phyloP scores from a whole-genome alignment of 2,888 invertebrate species.

The Sesia apiformis region DNA sequence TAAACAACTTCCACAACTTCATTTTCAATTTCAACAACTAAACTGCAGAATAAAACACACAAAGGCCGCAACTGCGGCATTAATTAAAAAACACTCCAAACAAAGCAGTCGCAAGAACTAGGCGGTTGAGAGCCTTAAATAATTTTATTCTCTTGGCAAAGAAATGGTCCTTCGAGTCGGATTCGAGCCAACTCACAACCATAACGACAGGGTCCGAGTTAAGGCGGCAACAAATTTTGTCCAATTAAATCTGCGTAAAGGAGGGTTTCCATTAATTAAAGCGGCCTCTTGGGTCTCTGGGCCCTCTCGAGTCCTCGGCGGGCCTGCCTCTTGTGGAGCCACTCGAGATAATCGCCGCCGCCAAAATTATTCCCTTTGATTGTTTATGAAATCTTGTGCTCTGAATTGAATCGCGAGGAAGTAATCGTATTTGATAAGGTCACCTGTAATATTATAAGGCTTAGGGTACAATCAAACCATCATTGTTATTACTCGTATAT shows the following conservation, averaged over 20 bases:
- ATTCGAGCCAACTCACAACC: slow-evolving; percentile 5
- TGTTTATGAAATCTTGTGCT: slow-evolving; percentile 34
- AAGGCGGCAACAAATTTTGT: slow-evolving; percentile 28
- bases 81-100: slow-evolving; percentile 2
- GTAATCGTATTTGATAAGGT: too few species aligned
- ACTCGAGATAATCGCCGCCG: slow-evolving; percentile 54
- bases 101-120: background rate
- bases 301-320: slow-evolving; percentile 20
- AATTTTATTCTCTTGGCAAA: slow-evolving; percentile 1
- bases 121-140: background rate
- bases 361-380: slow-evolving; percentile 58
- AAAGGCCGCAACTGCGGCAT: background rate
- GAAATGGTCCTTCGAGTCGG: slow-evolving; percentile 8
- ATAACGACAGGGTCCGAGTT: slow-evolving; percentile 10
- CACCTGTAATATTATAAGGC: too few species aligned
- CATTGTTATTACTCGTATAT: too few species aligned
- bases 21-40: background rate
- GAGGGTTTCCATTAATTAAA: slow-evolving; percentile 55
- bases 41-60: background rate
- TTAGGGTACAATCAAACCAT: too few species aligned
- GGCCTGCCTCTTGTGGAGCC: slow-evolving; percentile 23
- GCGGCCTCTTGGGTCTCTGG: slow-evolving; percentile 25
- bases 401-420: too few species aligned
- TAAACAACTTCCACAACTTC: background rate
- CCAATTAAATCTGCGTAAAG: slow-evolving; percentile 36